A percentile compares a stretch with the other conserved stretches of the same genome.
phyloP scores from a whole-genome alignment of 2,888 invertebrate species.

The Drymonia ruficornis region DNA sequence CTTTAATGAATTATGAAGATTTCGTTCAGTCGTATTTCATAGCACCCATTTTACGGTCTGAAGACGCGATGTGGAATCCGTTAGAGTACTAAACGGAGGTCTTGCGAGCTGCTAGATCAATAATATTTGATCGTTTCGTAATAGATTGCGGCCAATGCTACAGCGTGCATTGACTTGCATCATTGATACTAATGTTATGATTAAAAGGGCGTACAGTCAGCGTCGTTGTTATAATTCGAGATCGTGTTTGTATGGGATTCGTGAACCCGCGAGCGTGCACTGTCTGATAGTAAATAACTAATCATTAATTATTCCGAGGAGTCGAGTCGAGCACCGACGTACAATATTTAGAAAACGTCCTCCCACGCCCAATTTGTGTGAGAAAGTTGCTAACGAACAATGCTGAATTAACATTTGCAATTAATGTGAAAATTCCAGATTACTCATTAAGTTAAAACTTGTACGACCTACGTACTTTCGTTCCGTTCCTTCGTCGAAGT shows the following conservation, averaged over 20 bases:
- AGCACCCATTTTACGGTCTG: conserved; percentile 25
- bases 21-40: conserved; percentile 32
- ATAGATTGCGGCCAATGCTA: conserved; percentile 4
- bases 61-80: conserved; percentile 17
- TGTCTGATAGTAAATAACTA: conserved; percentile 50
- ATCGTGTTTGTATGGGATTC: conserved; percentile 25
- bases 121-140: conserved; percentile 10
- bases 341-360: conserved; percentile 64
- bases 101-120: conserved; percentile 3
- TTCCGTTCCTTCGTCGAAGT: background rate
- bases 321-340: conserved; percentile 48
- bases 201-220: conserved; percentile 9
- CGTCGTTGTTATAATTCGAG: conserved; percentile 9
- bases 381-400: conserved; percentile 49
- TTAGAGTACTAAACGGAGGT: conserved; percentile 15
- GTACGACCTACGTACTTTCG: conserved; percentile 10
- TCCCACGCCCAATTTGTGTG: conserved; percentile 58
- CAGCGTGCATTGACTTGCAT: conserved; percentile 4
- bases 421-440: conserved; percentile 42
- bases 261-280: conserved; percentile 26
- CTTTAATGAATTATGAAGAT: conserved; percentile 42
- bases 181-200: conserved; percentile 16
- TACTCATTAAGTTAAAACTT: conserved; percentile 15
- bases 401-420: conserved; percentile 51
- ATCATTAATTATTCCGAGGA: conserved; percentile 62